These are phyloP conservation scores for Drosophila falleni DNA, from an alignment of 2,888 invertebrate species.

Conservation along the genomic window DNA sequence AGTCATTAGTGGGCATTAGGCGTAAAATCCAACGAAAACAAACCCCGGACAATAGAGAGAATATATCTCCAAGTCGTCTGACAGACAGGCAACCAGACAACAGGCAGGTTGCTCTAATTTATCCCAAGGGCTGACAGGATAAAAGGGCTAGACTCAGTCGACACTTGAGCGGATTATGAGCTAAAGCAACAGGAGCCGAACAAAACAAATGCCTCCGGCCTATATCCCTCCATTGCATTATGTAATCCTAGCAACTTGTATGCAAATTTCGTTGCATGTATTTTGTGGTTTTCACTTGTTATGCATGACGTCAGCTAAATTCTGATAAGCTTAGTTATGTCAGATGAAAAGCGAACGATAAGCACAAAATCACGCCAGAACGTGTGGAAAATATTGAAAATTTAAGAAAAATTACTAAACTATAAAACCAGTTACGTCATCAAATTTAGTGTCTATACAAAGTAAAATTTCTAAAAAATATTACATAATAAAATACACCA, in stretches of 20 bases:
- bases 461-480: no score
- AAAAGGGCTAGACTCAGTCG: slow-evolving; percentile 57
- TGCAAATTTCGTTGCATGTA: slow-evolving; percentile 61
- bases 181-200: slow-evolving; percentile 34
- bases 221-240: slow-evolving; percentile 19
- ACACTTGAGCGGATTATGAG: slow-evolving; percentile 73
- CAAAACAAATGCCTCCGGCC: slow-evolving; percentile 25
- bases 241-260: slow-evolving; percentile 62
- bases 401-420: no score
- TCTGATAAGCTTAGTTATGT: slow-evolving; percentile 39
- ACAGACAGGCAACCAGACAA: slow-evolving; percentile 55
- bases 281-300: slow-evolving; percentile 53
- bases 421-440: no score
- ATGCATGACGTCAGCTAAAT: slow-evolving; percentile 48
- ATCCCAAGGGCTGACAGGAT: slow-evolving; percentile 54
- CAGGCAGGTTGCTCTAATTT: slow-evolving; percentile 70
- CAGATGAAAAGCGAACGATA: slow-evolving; percentile 35
- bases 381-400: not conserved
- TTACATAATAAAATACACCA: no score
- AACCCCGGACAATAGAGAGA: slow-evolving; percentile 10
- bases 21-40: slow-evolving; percentile 53
- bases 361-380: slow-evolving; percentile 14
- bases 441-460: no score
- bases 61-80: slow-evolving; percentile 16
- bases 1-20: slow-evolving; percentile 72